These are phyloP conservation scores for Crossaster papposus DNA, from an alignment of 53 echinoderm and acorn worm genomes.

Conservation along the genomic window DNA sequence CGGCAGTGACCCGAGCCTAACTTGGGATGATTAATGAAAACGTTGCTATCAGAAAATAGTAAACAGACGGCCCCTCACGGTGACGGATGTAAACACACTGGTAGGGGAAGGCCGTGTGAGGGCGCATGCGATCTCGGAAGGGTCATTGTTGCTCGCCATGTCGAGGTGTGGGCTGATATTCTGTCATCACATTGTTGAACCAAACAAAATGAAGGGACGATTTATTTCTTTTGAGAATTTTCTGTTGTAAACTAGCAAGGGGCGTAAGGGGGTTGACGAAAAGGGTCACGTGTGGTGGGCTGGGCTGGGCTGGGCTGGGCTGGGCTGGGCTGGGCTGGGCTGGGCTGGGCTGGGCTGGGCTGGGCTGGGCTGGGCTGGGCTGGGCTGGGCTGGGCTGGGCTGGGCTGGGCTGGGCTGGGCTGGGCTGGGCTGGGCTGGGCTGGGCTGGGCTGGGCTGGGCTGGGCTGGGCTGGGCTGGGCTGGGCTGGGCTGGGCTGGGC, in stretches of 20 bases:
- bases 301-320: too few species aligned
- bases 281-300: not conserved
- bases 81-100: conserved; percentile 11
- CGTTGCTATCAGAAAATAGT: conserved; percentile 21
- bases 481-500: too few species aligned
- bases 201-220: not conserved
- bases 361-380: too few species aligned
- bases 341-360: too few species aligned
- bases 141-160: not conserved
- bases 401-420: too few species aligned
- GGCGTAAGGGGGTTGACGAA: not conserved
- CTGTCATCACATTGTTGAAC: not conserved
- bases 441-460: too few species aligned
- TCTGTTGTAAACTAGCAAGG: not conserved
- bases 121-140: conserved; percentile 13
- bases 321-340: too few species aligned
- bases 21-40: conserved; percentile 56
- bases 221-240: not conserved
- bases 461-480: too few species aligned
- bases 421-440: too few species aligned
- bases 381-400: too few species aligned
- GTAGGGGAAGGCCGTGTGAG: not conserved
- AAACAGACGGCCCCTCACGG: conserved; percentile 18
- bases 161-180: not conserved
- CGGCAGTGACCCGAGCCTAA: conserved; percentile 58